A percentile compares a stretch with the other conserved stretches of the same genome.
These are phyloP conservation scores for Melanotus villosus DNA, from an alignment of 2,888 invertebrate genomes.

Conservation along the genomic window DNA sequence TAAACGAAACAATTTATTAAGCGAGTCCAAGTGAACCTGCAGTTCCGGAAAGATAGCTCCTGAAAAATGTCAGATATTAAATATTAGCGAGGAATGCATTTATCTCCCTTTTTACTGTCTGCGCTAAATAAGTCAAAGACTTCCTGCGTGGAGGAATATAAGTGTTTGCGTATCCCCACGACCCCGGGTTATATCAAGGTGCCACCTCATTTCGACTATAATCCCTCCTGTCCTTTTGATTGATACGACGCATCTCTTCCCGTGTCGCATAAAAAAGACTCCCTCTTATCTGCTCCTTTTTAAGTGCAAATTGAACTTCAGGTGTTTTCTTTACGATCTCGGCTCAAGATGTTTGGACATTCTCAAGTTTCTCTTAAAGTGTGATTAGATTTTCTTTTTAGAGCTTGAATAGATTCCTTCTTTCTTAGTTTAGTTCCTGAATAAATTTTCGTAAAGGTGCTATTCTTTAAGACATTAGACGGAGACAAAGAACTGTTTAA, in stretches of 20 bases:
- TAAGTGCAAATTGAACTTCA: conserved; percentile 64
- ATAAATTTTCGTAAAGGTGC: conserved; percentile 9
- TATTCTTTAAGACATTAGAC: not conserved
- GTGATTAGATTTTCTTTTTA: conserved; percentile 51
- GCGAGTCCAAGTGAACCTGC: not conserved
- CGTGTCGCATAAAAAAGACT: conserved; percentile 56
- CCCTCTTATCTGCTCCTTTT: conserved; percentile 59
- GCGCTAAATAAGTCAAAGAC: conserved; percentile 26
- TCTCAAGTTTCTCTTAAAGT: conserved; percentile 51
- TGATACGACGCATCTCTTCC: conserved; percentile 58
- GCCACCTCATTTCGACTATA: conserved; percentile 41
- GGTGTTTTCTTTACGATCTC: conserved; percentile 58
- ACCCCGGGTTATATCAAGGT: conserved; percentile 29
- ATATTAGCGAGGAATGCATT: conserved; percentile 22
- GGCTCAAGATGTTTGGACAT: conserved; percentile 53
- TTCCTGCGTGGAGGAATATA: conserved; percentile 15
- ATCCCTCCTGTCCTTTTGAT: conserved; percentile 56
- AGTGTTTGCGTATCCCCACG: conserved; percentile 30
- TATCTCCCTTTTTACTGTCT: conserved; percentile 20
- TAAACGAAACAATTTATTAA: not conserved
- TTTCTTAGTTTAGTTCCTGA: conserved; percentile 13
- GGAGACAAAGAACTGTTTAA: too few relatives aligned
- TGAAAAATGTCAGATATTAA: not conserved
- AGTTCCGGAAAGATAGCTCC: too few relatives aligned
- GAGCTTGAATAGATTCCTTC: conserved; percentile 29